A percentile compares a stretch with the other conserved stretches of the same genome.
phyloP scores from a whole-genome alignment of 2,888 invertebrate species.

The Meteorus colon region DNA sequence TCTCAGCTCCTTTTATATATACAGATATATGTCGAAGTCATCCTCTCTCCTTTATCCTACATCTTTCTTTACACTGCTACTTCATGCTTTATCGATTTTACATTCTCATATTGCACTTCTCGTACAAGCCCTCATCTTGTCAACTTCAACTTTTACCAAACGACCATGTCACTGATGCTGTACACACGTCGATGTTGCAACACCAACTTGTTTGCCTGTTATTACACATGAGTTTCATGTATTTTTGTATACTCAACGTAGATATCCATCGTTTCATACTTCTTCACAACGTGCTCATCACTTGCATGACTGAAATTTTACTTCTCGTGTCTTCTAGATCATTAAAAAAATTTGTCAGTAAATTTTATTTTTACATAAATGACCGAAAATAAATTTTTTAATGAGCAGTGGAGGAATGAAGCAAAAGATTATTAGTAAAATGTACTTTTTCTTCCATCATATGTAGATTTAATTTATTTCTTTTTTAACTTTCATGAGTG shows the following conservation, averaged over 20 bases:
- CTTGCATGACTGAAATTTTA: neutral
- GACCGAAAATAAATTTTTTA: neutral
- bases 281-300: neutral
- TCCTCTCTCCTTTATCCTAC: constrained; percentile 11
- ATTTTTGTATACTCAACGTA: too few species aligned
- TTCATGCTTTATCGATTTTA: constrained; percentile 5
- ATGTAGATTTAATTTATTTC: neutral
- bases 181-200: neutral
- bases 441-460: neutral
- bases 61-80: neutral
- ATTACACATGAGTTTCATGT: neutral
- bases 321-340: neutral
- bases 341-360: neutral
- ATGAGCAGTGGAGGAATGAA: neutral
- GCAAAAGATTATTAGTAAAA: neutral
- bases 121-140: neutral
- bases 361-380: neutral
- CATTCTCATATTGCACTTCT: constrained; percentile 4
- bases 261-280: too few species aligned
- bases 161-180: neutral
- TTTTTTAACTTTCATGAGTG: neutral
- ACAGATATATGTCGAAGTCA: constrained; percentile 13
- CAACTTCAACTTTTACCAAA: neutral
- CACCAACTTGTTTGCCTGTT: neutral
- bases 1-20: constrained; percentile 25